Evolutionary conservation across 1,140 invertebrate species (phyloP), one percentile per base, ranked within the genome.

Genomic region (Hyphantria cunea): DNA sequence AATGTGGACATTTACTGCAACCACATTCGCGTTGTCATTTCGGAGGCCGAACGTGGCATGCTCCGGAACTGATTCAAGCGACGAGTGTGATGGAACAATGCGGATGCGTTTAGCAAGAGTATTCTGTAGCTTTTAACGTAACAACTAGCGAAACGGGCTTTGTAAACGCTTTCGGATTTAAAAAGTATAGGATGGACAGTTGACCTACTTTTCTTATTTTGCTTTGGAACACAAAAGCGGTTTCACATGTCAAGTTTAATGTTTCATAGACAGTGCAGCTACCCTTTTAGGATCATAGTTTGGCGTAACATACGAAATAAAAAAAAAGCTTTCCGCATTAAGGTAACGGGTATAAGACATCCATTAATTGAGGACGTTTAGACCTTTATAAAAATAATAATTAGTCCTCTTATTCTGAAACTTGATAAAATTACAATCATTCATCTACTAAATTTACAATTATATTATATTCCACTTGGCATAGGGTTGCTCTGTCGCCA

Each of bases 1-100:
- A 70, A 68, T 59, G 42, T 34, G 58, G 45, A 42, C 63, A 54
- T 69, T 63, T 47, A 61, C 41, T 33, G 53, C 42, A 31, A 45
- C 51, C 51, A 41, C 52, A 50, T 61, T 66, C 17, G 39, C 58
- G 66, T 63, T 71, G 68, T 70, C 68, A 70, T 59, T 67, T 44
- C 34, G 61, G 32, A 17, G 54, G 48, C 25, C 54, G 58, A 55
- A 55, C 47, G 63, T 55, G 17, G 25, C 50, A 32, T 66, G 60
- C 63, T 64, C 61, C 61, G 68, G 65, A 81, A 81, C 75, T 76
- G 76, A 79, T 82, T 82, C 72, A 68, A 58, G 65, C 56, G 60
- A 62, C 64, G 66, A 76, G 70, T 72, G 66, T 78, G 70, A 78
- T 76, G 68, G 70, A 65, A 68, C 61, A 66, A 59, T 71, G 65